These are phyloP conservation scores for Oncorhynchus tshawytscha DNA, from an alignment of 2,113 vertebrate species.

Conservation along the genomic window DNA sequence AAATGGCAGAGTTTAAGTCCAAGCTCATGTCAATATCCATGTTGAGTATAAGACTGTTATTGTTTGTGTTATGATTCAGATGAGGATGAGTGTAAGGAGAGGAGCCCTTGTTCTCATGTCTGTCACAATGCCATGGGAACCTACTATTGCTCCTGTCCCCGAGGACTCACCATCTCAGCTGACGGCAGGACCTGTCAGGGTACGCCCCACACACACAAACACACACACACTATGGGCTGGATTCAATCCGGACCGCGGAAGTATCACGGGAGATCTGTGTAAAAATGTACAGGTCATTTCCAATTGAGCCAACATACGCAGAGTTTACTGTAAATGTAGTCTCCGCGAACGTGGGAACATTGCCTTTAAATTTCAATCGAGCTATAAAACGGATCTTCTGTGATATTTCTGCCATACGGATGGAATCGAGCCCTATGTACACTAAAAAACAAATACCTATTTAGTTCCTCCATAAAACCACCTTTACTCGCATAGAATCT, in stretches of 20 bases:
- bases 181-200: slow-evolving; percentile 93
- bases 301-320: too few species aligned
- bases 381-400: too few species aligned
- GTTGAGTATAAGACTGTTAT: neutral
- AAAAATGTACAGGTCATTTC: too few species aligned
- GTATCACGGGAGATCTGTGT: too few species aligned
- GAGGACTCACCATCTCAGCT: slow-evolving; percentile 87
- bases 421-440: neutral
- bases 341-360: too few species aligned
- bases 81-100: slow-evolving; percentile 84
- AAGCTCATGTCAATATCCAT: neutral
- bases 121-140: slow-evolving; percentile 91
- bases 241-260: too few species aligned
- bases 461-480: neutral
- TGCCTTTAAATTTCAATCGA: too few species aligned
- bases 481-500: too few species aligned
- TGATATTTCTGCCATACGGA: too few species aligned
- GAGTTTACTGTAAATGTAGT: too few species aligned
- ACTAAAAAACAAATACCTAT: neutral
- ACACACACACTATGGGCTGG: neutral
- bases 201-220: slow-evolving; percentile 48
- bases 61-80: slow-evolving; percentile 68
- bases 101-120: slow-evolving; percentile 87
- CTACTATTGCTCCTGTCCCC: slow-evolving; percentile 91
- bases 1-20: neutral